Percentiles rank a stretch among this genome's conserved stretches.
These are phyloP conservation scores for Archips xylosteana DNA, from an alignment of 2,888 invertebrate genomes.

Conservation along the genomic window DNA sequence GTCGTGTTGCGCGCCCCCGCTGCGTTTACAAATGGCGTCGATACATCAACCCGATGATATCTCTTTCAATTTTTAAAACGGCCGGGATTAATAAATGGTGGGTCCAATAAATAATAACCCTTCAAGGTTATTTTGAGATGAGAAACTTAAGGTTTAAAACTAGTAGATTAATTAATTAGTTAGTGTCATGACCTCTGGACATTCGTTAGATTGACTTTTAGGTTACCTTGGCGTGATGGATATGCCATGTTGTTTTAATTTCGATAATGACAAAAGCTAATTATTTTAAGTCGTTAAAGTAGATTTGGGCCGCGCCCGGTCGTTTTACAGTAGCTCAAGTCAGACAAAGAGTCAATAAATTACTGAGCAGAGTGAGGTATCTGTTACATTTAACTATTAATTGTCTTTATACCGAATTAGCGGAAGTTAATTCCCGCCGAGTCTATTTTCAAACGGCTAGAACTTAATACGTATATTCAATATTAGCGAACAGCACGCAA, in stretches of 20 bases:
- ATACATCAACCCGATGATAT: conserved; percentile 84
- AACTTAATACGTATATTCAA: too few relatives aligned
- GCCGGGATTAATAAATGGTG: conserved; percentile 76
- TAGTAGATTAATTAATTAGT: conserved; percentile 35
- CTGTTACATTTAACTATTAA: background rate
- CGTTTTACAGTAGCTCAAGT: conserved; percentile 24
- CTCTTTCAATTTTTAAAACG: conserved; percentile 82
- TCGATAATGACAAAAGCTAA: conserved; percentile 36
- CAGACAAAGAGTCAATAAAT: conserved; percentile 6
- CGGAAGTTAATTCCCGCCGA: background rate
- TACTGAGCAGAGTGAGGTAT: conserved; percentile 1
- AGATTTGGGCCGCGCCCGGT: conserved; percentile 21
- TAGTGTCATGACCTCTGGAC: conserved; percentile 32
- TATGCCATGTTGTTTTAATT: conserved; percentile 30
- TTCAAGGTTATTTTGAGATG: conserved; percentile 61
- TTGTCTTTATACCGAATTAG: background rate
- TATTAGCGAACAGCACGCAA: too few relatives aligned
- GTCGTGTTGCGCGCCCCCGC: conserved; percentile 75
- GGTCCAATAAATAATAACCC: conserved; percentile 63
- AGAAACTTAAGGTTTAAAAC: conserved; percentile 50
- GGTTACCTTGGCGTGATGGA: conserved; percentile 41
- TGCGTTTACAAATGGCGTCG: conserved; percentile 80
- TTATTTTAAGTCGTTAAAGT: conserved; percentile 34
- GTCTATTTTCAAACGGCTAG: background rate
- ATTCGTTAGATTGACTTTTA: conserved; percentile 30